A percentile compares a stretch with the other conserved stretches of the same genome.
These are phyloP conservation scores for Synanthedon andrenaeformis DNA, from an alignment of 2,888 invertebrate species.

Conservation along the genomic window DNA sequence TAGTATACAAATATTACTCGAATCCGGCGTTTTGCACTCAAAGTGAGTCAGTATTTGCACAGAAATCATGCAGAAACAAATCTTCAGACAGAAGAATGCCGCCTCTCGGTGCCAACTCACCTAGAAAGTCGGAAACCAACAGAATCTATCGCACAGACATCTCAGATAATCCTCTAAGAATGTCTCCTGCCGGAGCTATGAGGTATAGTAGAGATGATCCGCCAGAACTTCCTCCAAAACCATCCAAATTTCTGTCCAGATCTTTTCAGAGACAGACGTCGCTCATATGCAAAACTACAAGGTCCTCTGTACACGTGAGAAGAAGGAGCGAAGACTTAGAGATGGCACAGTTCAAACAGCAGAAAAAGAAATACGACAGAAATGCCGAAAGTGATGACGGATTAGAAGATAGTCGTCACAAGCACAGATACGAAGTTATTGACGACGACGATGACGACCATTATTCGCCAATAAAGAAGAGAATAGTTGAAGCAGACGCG, in stretches of 20 bases:
- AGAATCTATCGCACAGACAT: conserved; percentile 58
- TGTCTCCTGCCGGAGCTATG: conserved; percentile 30
- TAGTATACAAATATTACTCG: conserved; percentile 76
- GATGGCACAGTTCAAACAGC: conserved; percentile 54
- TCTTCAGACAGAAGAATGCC: conserved; percentile 46
- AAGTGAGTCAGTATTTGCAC: conserved; percentile 73
- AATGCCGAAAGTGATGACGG: conserved; percentile 45
- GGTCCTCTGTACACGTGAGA: conserved; percentile 35
- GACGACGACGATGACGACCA: conserved; percentile 52
- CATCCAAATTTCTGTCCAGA: conserved; percentile 42
- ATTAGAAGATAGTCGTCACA: conserved; percentile 42
- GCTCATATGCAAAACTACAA: conserved; percentile 63
- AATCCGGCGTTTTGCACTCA: conserved; percentile 85
- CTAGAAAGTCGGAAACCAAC: conserved; percentile 44
- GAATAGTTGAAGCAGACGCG: conserved; percentile 53
- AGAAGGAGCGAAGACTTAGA: conserved; percentile 57
- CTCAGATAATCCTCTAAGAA: conserved; percentile 58
- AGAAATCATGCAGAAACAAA: conserved; percentile 47
- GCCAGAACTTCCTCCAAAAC: conserved; percentile 58
- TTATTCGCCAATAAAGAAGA: conserved; percentile 62
- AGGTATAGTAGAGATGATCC: conserved; percentile 40
- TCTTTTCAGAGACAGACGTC: conserved; percentile 54
- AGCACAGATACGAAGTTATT: conserved; percentile 69
- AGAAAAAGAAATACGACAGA: conserved; percentile 32
- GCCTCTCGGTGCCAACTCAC: conserved; percentile 57